phyloP scores from a whole-genome alignment of 1,140 invertebrate genomes.

The Papilio machaon region DNA sequence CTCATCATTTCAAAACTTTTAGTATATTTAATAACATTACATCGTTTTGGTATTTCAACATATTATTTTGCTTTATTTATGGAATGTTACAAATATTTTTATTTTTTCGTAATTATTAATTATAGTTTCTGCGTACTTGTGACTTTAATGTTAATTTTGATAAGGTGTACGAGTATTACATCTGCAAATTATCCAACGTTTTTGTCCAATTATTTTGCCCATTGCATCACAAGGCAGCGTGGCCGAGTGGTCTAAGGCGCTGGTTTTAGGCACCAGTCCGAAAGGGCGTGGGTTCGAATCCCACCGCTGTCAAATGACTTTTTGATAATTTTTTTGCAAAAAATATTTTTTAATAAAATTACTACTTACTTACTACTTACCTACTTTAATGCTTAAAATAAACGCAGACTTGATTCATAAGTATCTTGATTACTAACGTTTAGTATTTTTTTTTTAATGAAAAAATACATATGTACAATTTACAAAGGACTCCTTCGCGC shows the following conservation, averaged over 20 bases:
- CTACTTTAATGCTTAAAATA: no score
- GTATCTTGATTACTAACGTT: neutral
- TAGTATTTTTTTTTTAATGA: neutral
- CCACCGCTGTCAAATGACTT: slow-evolving; percentile 86
- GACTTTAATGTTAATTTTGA: neutral
- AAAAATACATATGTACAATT: neutral
- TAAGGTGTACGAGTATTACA: neutral
- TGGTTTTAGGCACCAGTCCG: slow-evolving; percentile 91
- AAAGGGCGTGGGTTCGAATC: slow-evolving; percentile 91
- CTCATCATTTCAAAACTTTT: no score
- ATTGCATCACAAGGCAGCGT: slow-evolving; percentile 38
- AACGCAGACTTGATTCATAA: neutral
- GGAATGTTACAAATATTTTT: no score
- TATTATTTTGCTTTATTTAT: no score
- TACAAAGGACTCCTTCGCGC: neutral
- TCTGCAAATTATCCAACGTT: neutral
- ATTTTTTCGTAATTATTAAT: no score
- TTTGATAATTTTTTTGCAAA: neutral
- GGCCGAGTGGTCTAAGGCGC: slow-evolving; percentile 75
- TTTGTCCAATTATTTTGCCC: slow-evolving; percentile 12
- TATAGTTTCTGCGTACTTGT: no score
- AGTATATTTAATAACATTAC: no score
- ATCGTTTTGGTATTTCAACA: no score
- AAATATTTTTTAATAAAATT: no score
- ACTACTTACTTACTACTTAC: no score